Conservation (phyloP, 2,797 vertebrate species). For the Helicolenus hilgendorfi region DNA sequence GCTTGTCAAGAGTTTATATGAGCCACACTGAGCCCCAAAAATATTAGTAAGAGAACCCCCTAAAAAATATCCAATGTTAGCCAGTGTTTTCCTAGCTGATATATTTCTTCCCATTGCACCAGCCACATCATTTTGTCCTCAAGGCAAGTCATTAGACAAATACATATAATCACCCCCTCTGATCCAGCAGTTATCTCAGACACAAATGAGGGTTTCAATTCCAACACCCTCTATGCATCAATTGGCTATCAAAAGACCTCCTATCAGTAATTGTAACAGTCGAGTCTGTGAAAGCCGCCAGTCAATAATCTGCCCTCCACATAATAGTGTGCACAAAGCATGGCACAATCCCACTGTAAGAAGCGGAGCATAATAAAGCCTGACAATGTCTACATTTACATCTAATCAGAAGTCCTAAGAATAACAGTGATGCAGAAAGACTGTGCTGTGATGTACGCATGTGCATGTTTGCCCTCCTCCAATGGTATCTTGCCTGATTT, state of each 20-base stretch:
- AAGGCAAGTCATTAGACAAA: constrained; percentile 33
- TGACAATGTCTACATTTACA: background rate
- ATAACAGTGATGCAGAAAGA: constrained; percentile 86
- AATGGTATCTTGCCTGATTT: constrained; percentile 88
- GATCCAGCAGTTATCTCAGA: constrained; percentile 1
- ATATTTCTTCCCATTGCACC: constrained; percentile 4
- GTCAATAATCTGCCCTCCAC: constrained; percentile 7
- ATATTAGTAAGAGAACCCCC: background rate
- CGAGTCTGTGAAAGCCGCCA: constrained; percentile 2
- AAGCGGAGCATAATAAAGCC: constrained; percentile 14
- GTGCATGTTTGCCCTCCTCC: constrained; percentile 80
- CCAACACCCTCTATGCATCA: background rate
- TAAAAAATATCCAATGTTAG: background rate
- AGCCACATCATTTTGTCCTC: background rate
- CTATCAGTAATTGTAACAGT: background rate
- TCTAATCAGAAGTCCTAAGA: background rate
- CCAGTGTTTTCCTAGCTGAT: background rate
- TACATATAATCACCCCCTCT: constrained; percentile 27
- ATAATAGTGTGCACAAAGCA: constrained; percentile 38
- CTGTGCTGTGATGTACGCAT: constrained; percentile 83
- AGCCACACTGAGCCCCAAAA: background rate
- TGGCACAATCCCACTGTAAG: constrained; percentile 21
- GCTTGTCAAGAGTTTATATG: background rate
- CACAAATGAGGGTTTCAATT: constrained; percentile 11
- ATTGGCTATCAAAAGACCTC: constrained; percentile 20